Conservation (phyloP, 1,140 invertebrate species). For the Sipha flava region DNA sequence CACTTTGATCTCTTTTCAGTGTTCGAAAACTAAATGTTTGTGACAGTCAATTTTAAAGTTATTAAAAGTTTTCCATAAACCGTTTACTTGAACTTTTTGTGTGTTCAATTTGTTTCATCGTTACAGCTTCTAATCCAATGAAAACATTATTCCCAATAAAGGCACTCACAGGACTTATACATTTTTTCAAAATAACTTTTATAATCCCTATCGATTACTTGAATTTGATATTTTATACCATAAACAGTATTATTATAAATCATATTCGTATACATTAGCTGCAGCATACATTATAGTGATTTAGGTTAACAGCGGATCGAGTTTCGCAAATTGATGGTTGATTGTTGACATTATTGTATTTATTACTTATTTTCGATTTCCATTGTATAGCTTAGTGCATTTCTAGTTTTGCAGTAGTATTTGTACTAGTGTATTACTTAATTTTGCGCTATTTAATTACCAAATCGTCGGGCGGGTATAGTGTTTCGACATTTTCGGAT, state of each 20-base stretch:
- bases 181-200: background rate
- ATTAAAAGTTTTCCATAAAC: background rate
- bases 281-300: background rate
- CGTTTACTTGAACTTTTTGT: too few relatives aligned
- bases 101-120: too few relatives aligned
- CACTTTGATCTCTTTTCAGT: background rate
- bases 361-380: background rate
- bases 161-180: too few relatives aligned
- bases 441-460: background rate
- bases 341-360: background rate
- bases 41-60: background rate
- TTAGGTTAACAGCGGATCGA: background rate
- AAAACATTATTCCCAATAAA: too few relatives aligned
- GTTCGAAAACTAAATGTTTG: background rate
- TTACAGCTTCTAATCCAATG: too few relatives aligned
- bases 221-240: background rate
- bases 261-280: background rate
- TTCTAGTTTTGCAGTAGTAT: too few relatives aligned
- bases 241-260: background rate
- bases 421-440: too few relatives aligned
- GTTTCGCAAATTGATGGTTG: background rate
- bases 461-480: background rate
- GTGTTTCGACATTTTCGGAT: background rate
- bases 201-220: too few relatives aligned
- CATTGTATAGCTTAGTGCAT: background rate